These are phyloP conservation scores for Rhogogaster chlorosoma DNA, from an alignment of 2,888 invertebrate species.

Conservation along the genomic window DNA sequence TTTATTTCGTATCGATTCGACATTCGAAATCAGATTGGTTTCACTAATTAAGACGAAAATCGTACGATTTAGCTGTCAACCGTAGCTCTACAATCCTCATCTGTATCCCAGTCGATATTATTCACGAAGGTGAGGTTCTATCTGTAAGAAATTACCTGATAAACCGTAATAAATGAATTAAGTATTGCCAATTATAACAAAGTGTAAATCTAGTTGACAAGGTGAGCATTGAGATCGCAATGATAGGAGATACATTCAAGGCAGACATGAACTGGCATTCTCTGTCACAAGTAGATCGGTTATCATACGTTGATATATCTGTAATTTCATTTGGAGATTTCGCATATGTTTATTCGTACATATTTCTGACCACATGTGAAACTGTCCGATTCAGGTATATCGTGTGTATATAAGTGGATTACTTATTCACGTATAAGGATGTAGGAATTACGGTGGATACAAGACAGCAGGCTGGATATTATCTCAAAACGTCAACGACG, in stretches of 20 bases:
- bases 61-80: not conserved
- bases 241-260: not conserved
- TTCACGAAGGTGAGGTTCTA: not conserved
- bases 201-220: not conserved
- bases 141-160: not conserved
- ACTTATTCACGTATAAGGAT: not conserved
- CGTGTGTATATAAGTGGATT: not conserved
- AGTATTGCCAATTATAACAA: not conserved
- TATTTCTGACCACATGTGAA: not conserved
- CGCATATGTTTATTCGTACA: not conserved
- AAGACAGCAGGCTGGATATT: not conserved
- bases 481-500: slow-evolving; percentile 11
- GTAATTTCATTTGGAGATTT: not conserved
- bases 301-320: not conserved
- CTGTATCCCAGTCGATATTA: not conserved
- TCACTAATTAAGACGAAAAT: not conserved
- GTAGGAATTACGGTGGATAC: not conserved
- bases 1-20: not conserved
- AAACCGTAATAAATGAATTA: not conserved
- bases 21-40: not conserved
- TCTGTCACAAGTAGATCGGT: not conserved
- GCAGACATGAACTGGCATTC: not conserved
- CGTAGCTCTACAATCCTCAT: not conserved
- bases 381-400: not conserved
- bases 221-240: not conserved